Evolutionary conservation across 2,113 vertebrate genomes (phyloP).

Genomic region (Osmerus eperlanus): DNA sequence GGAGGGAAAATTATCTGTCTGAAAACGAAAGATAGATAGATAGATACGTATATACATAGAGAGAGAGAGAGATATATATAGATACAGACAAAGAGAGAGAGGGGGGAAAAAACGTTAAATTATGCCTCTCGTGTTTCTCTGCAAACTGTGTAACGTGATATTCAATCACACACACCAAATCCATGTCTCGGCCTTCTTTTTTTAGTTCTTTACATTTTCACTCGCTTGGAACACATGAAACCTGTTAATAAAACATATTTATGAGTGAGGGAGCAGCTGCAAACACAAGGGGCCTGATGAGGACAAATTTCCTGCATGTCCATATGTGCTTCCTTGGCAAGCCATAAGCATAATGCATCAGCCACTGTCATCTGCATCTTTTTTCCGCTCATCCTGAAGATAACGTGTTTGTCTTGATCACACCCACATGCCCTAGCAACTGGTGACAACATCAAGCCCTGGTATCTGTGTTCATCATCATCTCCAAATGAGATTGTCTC

Average conservation of each 20-base stretch:
- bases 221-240: conserved; percentile 8
- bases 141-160: conserved; percentile 14
- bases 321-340: conserved; percentile 61
- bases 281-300: conserved; percentile 29
- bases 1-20: conserved; percentile 99
- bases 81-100: too few species aligned
- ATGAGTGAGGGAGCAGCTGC: conserved; percentile 32
- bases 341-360: conserved; percentile 50
- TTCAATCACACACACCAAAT: conserved; percentile 11
- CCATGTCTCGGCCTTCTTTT: conserved; percentile 13
- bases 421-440: conserved; percentile 67
- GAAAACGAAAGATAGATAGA: conserved; percentile 70
- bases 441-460: conserved; percentile 71
- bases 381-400: conserved; percentile 54
- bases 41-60: conserved; percentile 1
- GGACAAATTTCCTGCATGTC: conserved; percentile 48
- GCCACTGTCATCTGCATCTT: conserved; percentile 58
- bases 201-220: not conserved
- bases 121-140: conserved; percentile 12
- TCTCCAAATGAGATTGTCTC: conserved; percentile 61
- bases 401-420: conserved; percentile 72
- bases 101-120: not conserved
- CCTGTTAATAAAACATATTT: conserved; percentile 26
- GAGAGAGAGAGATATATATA: not conserved
- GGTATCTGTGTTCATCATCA: conserved; percentile 62